Conservation (phyloP, 1,140 invertebrate species). For the Scaptomyza montana region DNA sequence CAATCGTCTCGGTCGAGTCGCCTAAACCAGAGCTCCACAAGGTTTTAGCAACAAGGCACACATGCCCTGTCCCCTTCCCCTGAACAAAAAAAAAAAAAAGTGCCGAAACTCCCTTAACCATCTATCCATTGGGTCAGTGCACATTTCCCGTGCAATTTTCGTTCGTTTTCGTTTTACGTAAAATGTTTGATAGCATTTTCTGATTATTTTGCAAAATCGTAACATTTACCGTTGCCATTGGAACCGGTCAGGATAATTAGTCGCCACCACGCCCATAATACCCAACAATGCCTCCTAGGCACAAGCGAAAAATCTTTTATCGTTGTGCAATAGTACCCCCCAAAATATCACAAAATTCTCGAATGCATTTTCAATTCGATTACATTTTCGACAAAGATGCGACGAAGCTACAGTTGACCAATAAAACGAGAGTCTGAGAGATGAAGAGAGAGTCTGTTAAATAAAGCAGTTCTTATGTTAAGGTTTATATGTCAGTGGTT, state of each 20-base stretch:
- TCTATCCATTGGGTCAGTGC: not conserved
- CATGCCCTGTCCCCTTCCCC: not conserved
- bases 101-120: too few relatives aligned
- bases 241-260: slow-evolving; percentile 66
- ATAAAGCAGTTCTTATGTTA: not conserved
- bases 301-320: slow-evolving; percentile 46
- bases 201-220: slow-evolving; percentile 80
- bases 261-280: slow-evolving; percentile 15
- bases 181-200: slow-evolving; percentile 71
- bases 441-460: not conserved
- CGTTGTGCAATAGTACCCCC: slow-evolving; percentile 40
- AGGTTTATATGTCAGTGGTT: not conserved
- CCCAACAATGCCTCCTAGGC: not conserved
- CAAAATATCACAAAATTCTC: slow-evolving; percentile 31
- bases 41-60: slow-evolving; percentile 7
- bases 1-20: slow-evolving; percentile 27
- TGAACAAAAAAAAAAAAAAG: too few relatives aligned
- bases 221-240: slow-evolving; percentile 63
- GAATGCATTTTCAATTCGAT: slow-evolving; percentile 44
- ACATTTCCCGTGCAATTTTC: slow-evolving; percentile 37
- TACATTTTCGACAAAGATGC: slow-evolving; percentile 14
- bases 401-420: slow-evolving; percentile 87
- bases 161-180: slow-evolving; percentile 60
- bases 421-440: not conserved
- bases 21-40: slow-evolving; percentile 29